Percentiles rank a stretch among this genome's conserved stretches.
Evolutionary conservation across 2,797 vertebrate genomes (phyloP).

Genomic region (Passerculus sandwichensis): DNA sequence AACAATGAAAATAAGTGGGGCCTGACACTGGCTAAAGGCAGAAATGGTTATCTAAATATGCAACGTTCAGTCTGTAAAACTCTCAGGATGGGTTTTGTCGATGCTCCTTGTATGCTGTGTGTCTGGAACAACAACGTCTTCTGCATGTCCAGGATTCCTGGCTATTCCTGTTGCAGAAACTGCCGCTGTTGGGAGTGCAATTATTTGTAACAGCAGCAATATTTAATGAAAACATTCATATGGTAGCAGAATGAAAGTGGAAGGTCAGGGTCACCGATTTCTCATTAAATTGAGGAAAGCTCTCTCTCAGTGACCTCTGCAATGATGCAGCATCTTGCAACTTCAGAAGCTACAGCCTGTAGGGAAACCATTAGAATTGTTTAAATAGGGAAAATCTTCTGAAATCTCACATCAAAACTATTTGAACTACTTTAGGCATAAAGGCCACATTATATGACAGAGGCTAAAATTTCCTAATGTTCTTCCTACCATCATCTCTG

Average conservation of each 20-base stretch:
- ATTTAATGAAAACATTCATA: slow-evolving; percentile 10
- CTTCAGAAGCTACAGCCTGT: not conserved
- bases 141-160: not conserved
- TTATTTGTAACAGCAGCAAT: not conserved
- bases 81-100: not conserved
- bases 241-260: not conserved
- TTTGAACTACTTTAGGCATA: not conserved
- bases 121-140: not conserved
- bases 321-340: not conserved
- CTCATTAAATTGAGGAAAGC: slow-evolving; percentile 17
- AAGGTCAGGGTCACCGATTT: not conserved
- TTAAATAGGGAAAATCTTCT: not conserved
- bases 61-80: not conserved
- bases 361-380: not conserved
- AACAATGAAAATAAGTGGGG: not conserved
- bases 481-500: not conserved
- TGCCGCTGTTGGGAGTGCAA: not conserved
- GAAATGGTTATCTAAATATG: not conserved
- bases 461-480: not conserved
- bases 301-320: not conserved
- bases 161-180: not conserved
- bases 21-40: not conserved
- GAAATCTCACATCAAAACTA: not conserved
- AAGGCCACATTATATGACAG: not conserved
- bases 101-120: not conserved